Conservation (phyloP, 2,888 invertebrate species). For the Cephus spinipes region DNA sequence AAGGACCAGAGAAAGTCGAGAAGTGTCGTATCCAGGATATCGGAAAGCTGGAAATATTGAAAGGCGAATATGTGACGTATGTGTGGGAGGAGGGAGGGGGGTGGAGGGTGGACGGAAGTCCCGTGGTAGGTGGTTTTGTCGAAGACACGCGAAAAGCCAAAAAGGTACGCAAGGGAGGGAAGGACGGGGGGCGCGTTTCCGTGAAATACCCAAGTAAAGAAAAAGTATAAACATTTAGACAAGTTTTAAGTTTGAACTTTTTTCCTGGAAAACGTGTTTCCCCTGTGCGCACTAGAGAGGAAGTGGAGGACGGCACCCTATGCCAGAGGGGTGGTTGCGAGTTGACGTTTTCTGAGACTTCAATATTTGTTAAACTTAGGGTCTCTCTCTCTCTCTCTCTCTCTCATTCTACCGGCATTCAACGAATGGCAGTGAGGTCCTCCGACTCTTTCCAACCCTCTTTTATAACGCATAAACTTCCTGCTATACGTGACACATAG, state of each 20-base stretch:
- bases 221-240: slow-evolving; percentile 56
- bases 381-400: slow-evolving; percentile 22
- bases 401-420: background rate
- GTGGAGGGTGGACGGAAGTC: background rate
- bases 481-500: slow-evolving; percentile 47
- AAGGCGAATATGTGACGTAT: slow-evolving; percentile 35
- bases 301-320: slow-evolving; percentile 8
- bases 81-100: slow-evolving; percentile 18
- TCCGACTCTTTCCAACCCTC: slow-evolving; percentile 22
- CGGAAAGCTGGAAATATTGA: slow-evolving; percentile 41
- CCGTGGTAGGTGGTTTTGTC: background rate
- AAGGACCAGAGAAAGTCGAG: slow-evolving; percentile 9
- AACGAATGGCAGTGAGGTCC: background rate
- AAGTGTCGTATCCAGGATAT: slow-evolving; percentile 23
- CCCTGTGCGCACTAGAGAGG: slow-evolving; percentile 10
- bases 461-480: slow-evolving; percentile 57
- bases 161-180: background rate
- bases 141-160: background rate
- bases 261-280: background rate
- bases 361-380: slow-evolving; percentile 56
- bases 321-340: slow-evolving; percentile 15
- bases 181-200: slow-evolving; percentile 14
- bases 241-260: slow-evolving; percentile 49
- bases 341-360: slow-evolving; percentile 50
- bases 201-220: slow-evolving; percentile 44